Conservation (phyloP, 1,140 invertebrate species). For the Episyrphus balteatus region DNA sequence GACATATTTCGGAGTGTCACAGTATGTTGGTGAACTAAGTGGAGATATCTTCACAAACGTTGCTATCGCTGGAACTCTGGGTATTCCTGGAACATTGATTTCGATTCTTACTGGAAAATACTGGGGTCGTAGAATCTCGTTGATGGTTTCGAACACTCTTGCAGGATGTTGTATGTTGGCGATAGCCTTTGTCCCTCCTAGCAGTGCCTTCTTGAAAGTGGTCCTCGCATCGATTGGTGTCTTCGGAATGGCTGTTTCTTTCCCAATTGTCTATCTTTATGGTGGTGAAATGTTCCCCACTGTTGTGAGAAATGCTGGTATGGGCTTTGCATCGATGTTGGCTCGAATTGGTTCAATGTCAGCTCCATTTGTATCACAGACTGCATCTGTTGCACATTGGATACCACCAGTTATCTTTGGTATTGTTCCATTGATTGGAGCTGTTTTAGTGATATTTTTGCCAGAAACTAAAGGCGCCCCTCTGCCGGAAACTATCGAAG, state of each 20-base stretch:
- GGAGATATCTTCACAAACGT: conserved; percentile 66
- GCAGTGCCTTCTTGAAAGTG: background rate
- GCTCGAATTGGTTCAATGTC: conserved; percentile 45
- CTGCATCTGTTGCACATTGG: conserved; percentile 35
- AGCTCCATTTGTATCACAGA: conserved; percentile 42
- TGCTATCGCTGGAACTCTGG: conserved; percentile 52
- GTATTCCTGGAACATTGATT: conserved; percentile 56
- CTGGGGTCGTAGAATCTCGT: conserved; percentile 51
- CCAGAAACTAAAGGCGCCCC: conserved; percentile 64
- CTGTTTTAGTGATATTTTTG: conserved; percentile 48
- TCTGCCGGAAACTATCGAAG: conserved; percentile 65
- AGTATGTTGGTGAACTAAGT: conserved; percentile 58
- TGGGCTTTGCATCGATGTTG: conserved; percentile 45
- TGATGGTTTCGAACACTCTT: conserved; percentile 49
- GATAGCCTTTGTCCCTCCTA: conserved; percentile 43
- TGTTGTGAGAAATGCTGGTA: conserved; percentile 44
- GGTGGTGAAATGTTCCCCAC: conserved; percentile 49
- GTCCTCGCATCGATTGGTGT: conserved; percentile 18
- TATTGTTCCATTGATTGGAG: conserved; percentile 47
- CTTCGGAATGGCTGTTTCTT: conserved; percentile 40
- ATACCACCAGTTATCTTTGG: conserved; percentile 61
- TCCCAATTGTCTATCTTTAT: conserved; percentile 47
- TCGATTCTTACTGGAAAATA: conserved; percentile 53
- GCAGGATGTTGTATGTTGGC: conserved; percentile 52
- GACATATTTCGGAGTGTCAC: conserved; percentile 63